A percentile compares a stretch with the other conserved stretches of the same genome.
These are phyloP conservation scores for Plagodis pulveraria DNA, from an alignment of 2,888 invertebrate genomes.

Conservation along the genomic window DNA sequence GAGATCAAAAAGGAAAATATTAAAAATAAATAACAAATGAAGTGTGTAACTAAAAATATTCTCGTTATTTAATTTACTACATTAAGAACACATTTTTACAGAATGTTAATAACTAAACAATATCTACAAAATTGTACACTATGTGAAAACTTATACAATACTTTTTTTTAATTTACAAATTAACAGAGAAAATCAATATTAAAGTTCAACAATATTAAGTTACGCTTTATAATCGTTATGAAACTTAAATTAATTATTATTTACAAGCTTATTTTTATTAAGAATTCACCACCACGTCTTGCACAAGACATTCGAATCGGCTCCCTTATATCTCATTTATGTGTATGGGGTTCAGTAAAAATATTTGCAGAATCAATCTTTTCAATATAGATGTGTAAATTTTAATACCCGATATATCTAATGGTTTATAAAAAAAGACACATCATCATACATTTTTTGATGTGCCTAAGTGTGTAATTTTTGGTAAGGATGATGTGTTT, in stretches of 20 bases:
- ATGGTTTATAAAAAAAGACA: too few relatives aligned
- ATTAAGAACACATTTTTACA: slow-evolving; percentile 86
- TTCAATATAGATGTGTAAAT: too few relatives aligned
- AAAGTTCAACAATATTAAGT: slow-evolving; percentile 82
- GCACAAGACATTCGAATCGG: slow-evolving; percentile 56
- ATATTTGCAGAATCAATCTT: too few relatives aligned
- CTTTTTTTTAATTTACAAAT: slow-evolving; percentile 79
- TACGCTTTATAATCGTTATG: slow-evolving; percentile 68
- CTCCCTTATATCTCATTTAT: slow-evolving; percentile 20
- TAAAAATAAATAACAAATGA: slow-evolving; percentile 64
- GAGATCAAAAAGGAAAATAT: slow-evolving; percentile 22
- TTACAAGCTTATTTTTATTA: slow-evolving; percentile 66
- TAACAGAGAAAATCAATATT: slow-evolving; percentile 78
- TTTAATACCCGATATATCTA: too few relatives aligned
- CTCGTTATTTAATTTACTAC: slow-evolving; percentile 85
- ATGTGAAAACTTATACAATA: slow-evolving; percentile 79
- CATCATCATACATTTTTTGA: too few relatives aligned
- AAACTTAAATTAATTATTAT: slow-evolving; percentile 70
- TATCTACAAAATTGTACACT: slow-evolving; percentile 85
- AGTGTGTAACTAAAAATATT: slow-evolving; percentile 83
- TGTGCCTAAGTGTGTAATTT: too few relatives aligned
- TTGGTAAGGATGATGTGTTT: too few relatives aligned
- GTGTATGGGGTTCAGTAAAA: not conserved
- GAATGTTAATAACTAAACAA: slow-evolving; percentile 83
- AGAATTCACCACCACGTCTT: slow-evolving; percentile 65